Evolutionary conservation across 1,140 invertebrate genomes (phyloP).

Genomic region (Lysiphlebus fabarum): DNA sequence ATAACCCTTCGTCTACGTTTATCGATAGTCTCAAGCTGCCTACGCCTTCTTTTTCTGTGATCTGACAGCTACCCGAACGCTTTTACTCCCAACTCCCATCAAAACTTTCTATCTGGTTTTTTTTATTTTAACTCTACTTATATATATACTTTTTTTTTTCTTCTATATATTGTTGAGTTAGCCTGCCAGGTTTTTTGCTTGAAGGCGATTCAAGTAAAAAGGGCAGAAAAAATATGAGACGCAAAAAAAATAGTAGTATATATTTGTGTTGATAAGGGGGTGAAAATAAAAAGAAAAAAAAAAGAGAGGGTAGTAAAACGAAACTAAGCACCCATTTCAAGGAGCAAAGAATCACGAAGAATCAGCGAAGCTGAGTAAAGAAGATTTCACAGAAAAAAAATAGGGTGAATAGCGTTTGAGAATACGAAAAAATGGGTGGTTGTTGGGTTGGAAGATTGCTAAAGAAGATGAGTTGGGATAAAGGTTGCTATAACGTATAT

Average conservation of each 20-base stretch:
- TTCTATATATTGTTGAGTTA: background rate
- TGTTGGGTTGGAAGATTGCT: too few relatives aligned
- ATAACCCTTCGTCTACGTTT: constrained; percentile 42
- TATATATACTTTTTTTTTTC: constrained; percentile 28
- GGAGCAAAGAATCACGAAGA: constrained; percentile 42
- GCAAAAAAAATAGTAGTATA: too few relatives aligned
- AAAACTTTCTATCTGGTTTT: constrained; percentile 25
- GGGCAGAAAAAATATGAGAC: constrained; percentile 2
- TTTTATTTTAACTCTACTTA: constrained; percentile 37
- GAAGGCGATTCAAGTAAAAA: constrained; percentile 19
- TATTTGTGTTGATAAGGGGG: background rate
- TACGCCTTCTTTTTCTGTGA: constrained; percentile 9
- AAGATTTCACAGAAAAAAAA: constrained; percentile 25
- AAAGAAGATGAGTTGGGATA: background rate
- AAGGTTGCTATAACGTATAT: constrained; percentile 22
- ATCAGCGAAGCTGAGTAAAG: constrained; percentile 38
- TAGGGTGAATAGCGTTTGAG: constrained; percentile 32
- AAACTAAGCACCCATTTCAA: constrained; percentile 16
- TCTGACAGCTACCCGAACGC: constrained; percentile 16
- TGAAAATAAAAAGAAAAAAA: constrained; percentile 15
- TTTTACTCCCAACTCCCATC: constrained; percentile 27
- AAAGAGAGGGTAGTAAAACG: constrained; percentile 19
- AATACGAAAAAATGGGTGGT: background rate
- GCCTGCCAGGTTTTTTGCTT: background rate
- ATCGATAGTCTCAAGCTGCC: constrained; percentile 26